These are phyloP conservation scores for Camponotus floridanus DNA, from an alignment of 1,140 invertebrate genomes.

Conservation along the genomic window DNA sequence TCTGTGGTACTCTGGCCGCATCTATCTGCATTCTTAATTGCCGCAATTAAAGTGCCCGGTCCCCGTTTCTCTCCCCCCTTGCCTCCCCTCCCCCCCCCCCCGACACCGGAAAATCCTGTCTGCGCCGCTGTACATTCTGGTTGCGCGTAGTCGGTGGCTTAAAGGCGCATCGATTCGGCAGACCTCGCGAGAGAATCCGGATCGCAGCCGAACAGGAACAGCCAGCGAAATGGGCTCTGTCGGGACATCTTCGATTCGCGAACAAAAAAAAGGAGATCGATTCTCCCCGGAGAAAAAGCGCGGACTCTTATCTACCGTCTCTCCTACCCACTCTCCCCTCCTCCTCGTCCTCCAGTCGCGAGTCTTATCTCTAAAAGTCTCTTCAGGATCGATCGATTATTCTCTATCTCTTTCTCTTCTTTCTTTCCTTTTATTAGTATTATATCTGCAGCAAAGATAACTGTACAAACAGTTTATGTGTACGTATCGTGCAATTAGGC, in stretches of 20 bases:
- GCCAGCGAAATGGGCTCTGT: conserved; percentile 44
- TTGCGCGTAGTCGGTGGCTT: conserved; percentile 44
- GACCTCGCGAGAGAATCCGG: conserved; percentile 40
- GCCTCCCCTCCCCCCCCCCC: neutral
- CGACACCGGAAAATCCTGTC: conserved; percentile 53
- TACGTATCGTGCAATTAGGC: conserved; percentile 46
- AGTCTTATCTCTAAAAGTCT: conserved; percentile 56
- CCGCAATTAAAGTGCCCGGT: conserved; percentile 60
- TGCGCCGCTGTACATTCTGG: conserved; percentile 43
- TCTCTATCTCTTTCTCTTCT: neutral
- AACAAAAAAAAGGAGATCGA: conserved; percentile 38
- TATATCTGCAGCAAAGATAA: conserved; percentile 20
- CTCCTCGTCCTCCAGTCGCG: conserved; percentile 43
- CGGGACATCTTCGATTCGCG: conserved; percentile 52
- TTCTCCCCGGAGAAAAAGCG: conserved; percentile 30
- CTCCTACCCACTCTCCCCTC: conserved; percentile 11
- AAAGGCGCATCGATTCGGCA: conserved; percentile 54
- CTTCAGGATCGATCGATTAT: conserved; percentile 31
- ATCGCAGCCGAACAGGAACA: conserved; percentile 42
- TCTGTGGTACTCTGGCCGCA: conserved; percentile 60
- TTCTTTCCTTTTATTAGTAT: neutral
- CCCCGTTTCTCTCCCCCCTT: neutral
- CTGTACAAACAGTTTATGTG: conserved; percentile 49
- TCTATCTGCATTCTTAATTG: conserved; percentile 70
- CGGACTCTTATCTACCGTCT: conserved; percentile 42